Base-by-base conservation (phyloP, 2,888 invertebrate species). In the Scaeva pyrastri region DNA sequence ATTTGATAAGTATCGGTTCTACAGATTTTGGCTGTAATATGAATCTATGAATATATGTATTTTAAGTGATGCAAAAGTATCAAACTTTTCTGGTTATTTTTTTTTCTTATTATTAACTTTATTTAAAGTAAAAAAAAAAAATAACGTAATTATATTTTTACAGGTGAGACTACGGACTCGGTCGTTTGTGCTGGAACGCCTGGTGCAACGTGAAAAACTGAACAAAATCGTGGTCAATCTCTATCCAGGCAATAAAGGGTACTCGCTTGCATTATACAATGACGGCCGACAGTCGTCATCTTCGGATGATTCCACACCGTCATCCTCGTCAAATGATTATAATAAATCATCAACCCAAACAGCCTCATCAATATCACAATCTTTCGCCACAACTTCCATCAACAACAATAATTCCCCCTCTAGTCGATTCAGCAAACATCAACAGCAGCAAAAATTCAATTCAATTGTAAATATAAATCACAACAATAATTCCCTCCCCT, bases 181-280 rank as follows among this genome's bases (percentile, higher is more conserved):
- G 90, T 95, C 96, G 88, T 95, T 95, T 93, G 94, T 98, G 89
- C 94, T 98, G 92, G 97, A 97, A 91, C 96, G 97, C 92, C 94
- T 98, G 90, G 95, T 98, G 91, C 95, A 96, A 91, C 95, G 95
- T 90, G 97, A 98, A 93, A 96, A 96, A 92, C 94, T 98, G 90
- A 97, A 97, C 92, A 97, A 97, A 88, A 94, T 98, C 91, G 96
- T 98, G 90, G 94, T 98, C 90, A 98, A 97, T 93, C 94, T 98
- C 89, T 97, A 98, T 93, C 97, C 97, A 83, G 97, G 96, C 76
- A 97, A 97, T 93, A 97, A 98, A 93, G 98, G 98, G 89, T 98
- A 97, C 93, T 97, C 97, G 76, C 90, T 93, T 89, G 91, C 92
- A 52, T 90, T 92, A 88, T 91, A 91, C 85, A 91, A 92, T 70